Base-by-base conservation (phyloP, 2,888 invertebrate genomes). In the Cataglyphis rosenhaueri region DNA sequence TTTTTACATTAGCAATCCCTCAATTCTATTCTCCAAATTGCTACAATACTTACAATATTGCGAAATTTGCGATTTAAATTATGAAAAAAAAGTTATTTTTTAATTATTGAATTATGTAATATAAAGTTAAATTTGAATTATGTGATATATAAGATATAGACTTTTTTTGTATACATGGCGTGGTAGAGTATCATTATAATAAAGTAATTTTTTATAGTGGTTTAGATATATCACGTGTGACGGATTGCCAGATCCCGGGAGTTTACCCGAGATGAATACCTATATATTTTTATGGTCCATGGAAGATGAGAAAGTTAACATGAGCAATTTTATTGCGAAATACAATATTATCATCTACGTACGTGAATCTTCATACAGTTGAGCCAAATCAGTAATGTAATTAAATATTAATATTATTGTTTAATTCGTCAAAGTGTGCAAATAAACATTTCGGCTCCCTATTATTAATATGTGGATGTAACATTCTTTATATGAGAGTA, bases 241-340 rank as follows among this genome's bases (percentile, higher is more conserved):
- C 76, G 96, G 96, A 3, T 94, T 96, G 0, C 96, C 96, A 0
- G 96, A 96, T 91, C 96, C 96, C 3, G 94, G 95, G 0, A 94
- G 95, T 21, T 94, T 96, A 3, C 95, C 96, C 0, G 95, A 96
- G 84, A 94, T 96, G 95, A 96, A 96, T 92, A 96, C 96, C 0
- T 96, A 96, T 88, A 91, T 96, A 0, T 96, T 95, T 74, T 83
- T 96, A 0, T 96, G 96, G 96, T 92, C 94, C 81, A 90, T 94
- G 66, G 93, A 93, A n/a, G 92, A 92, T 0, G 92, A 94, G 0
- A 76, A 92, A 0, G 95, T 95, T 68, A 95, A 95, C 48, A 95
- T 96, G 84, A 87, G 94, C 0, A 95, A 95, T 21, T 90, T 96
- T 9, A 93, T 95, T 1, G 94, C 91, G n/a, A 95, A 95, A 64